Conservation (phyloP, 2,113 vertebrate species). For the Odobenus rosmarus region DNA sequence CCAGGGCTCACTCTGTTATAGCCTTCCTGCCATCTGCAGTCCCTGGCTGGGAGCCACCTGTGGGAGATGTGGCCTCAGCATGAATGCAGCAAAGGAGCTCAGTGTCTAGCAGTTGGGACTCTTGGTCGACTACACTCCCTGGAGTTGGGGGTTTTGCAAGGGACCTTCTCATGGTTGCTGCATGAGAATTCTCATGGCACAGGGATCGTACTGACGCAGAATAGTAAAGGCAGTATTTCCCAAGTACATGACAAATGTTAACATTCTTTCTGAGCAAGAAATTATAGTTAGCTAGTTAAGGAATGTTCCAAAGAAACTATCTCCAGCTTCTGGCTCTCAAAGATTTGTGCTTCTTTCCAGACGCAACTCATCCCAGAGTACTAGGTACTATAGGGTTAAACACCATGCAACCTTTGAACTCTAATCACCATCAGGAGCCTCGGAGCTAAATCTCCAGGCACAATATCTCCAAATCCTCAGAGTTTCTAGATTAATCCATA, state of each 20-base stretch:
- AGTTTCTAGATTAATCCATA: not conserved
- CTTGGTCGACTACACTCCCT: too few relatives aligned
- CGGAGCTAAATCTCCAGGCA: not conserved
- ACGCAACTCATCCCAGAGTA: not conserved
- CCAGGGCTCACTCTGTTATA: not conserved
- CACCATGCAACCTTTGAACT: not conserved
- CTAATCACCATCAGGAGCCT: not conserved
- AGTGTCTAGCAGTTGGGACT: not conserved
- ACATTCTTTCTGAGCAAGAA: slow-evolving; percentile 31
- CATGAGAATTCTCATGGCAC: not conserved
- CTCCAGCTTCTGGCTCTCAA: not conserved
- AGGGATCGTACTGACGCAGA: not conserved
- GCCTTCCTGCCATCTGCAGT: not conserved
- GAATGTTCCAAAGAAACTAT: not conserved
- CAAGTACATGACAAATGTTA: not conserved
- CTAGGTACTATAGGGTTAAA: not conserved
- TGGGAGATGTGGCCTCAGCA: not conserved
- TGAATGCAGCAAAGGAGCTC: not conserved
- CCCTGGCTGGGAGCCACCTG: not conserved
- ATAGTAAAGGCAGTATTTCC: not conserved
- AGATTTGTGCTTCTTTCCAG: not conserved
- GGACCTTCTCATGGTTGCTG: not conserved
- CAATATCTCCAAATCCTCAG: not conserved
- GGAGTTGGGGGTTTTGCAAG: not conserved
- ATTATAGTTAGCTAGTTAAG: slow-evolving; percentile 33